Conservation (phyloP, 2,113 vertebrate genomes). For the Podocnemis expansa region DNA sequence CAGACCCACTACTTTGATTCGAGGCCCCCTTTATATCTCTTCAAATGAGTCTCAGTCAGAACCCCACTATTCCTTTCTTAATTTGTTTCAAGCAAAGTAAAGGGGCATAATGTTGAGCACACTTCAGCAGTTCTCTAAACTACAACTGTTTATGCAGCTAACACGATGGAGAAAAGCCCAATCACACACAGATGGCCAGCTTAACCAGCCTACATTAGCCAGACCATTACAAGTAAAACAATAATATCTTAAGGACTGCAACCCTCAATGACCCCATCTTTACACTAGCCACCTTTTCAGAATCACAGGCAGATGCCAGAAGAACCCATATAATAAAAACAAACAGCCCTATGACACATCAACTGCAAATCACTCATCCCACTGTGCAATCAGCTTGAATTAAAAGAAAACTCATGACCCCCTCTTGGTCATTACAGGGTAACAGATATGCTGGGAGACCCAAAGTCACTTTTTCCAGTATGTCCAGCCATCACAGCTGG, state of each 20-base stretch:
- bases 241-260: neutral
- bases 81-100: neutral
- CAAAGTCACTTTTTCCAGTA: fast-evolving
- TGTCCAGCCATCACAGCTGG: neutral
- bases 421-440: neutral
- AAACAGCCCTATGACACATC: neutral
- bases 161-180: neutral
- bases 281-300: neutral
- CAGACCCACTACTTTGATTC: neutral
- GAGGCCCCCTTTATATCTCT: neutral
- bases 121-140: neutral
- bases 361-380: neutral
- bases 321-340: neutral
- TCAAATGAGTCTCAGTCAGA: neutral
- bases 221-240: constrained; percentile 11
- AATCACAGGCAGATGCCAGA: neutral
- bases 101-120: fast-evolving
- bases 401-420: neutral
- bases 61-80: neutral
- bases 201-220: constrained; percentile 12
- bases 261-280: neutral
- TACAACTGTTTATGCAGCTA: neutral
- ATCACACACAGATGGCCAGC: neutral
- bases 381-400: neutral
- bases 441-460: neutral